Base-by-base conservation (phyloP, 2,888 invertebrate species). In the Byasa hedistus region DNA sequence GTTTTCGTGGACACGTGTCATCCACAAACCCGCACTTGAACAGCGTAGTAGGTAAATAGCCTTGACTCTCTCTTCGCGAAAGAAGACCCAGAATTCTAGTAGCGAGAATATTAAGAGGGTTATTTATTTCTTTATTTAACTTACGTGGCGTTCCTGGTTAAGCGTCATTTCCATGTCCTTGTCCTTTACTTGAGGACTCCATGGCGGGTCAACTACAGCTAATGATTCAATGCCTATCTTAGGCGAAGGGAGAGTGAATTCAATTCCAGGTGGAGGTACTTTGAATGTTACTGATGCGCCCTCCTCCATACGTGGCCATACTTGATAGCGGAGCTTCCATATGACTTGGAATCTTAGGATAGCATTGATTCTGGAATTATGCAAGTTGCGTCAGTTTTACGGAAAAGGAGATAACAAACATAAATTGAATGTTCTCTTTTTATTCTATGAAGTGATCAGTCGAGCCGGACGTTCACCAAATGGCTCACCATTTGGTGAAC, bases 221-320 rank as follows among this genome's bases (percentile, higher is more conserved):
- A 97, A 88, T 39, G 97, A 96, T 86, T 98, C 98, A 54, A 98
- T 96, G 3, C 99, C 99, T 72, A 99, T 99, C 83, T 99, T 98
- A 0, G 99, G 99, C 0, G 99, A 99, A 0, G 99, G 99, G 61
- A 99, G 90, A 0, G 99, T 99, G 82, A 99, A 99, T 83, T 99
- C 99, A 69, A 99, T 99, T 23, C 98, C 98, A 0, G 99, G 99
- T 0, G 99, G 99, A 0, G 99, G 99, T 2, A 99, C 98, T 92
- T 99, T 99, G 85, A 99, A 99, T 0, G 97, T 95, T 69, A 97
- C 89, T 67, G 98, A 98, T 0, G 99, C 99, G 10, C 97, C 96
- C 79, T 99, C 99, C 85, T 99, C 99, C 99, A 99, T 98, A 68
- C 99, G 94, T 0, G 99, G 98, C 99, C 99, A 99, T 0, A 98